Evolutionary conservation across 2,113 vertebrate species (phyloP).

Genomic region (Camelus bactrianus): DNA sequence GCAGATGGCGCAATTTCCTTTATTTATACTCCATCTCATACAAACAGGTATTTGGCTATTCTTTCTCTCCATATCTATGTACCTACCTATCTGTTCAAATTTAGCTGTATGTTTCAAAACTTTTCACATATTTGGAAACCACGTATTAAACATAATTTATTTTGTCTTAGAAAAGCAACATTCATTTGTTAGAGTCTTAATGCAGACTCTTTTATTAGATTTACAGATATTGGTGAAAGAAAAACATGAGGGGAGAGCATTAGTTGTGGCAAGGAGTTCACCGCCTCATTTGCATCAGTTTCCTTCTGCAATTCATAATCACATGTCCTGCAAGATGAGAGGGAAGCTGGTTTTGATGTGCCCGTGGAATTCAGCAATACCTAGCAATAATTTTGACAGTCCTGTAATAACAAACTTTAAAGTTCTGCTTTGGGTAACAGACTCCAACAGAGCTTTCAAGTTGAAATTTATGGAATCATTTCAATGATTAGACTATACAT

Average conservation of each 20-base stretch:
- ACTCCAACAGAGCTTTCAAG: slow-evolving; percentile 55
- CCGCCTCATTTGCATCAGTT: not conserved
- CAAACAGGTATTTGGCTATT: not conserved
- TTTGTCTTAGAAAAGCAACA: slow-evolving; percentile 43
- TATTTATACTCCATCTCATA: slow-evolving; percentile 2
- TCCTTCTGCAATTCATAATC: not conserved
- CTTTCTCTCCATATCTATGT: not conserved
- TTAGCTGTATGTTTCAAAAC: slow-evolving; percentile 26
- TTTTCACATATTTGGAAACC: slow-evolving; percentile 41
- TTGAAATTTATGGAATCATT: slow-evolving; percentile 65
- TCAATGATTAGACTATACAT: slow-evolving; percentile 52
- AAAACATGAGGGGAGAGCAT: not conserved
- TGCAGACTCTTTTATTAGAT: slow-evolving; percentile 45
- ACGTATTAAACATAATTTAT: not conserved
- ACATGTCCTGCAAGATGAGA: not conserved
- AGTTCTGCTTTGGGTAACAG: slow-evolving; percentile 52
- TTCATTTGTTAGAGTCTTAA: slow-evolving; percentile 30
- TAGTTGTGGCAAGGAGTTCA: not conserved
- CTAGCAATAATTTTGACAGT: slow-evolving; percentile 14
- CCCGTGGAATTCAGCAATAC: not conserved
- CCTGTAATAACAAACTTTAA: slow-evolving; percentile 41
- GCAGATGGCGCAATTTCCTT: slow-evolving; percentile 86
- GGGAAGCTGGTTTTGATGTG: not conserved
- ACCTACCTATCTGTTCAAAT: not conserved
- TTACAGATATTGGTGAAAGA: not conserved